A percentile compares a stretch with the other conserved stretches of the same genome.
Conservation (phyloP, 1,140 invertebrate genomes). For the Diorhabda carinulata region DNA sequence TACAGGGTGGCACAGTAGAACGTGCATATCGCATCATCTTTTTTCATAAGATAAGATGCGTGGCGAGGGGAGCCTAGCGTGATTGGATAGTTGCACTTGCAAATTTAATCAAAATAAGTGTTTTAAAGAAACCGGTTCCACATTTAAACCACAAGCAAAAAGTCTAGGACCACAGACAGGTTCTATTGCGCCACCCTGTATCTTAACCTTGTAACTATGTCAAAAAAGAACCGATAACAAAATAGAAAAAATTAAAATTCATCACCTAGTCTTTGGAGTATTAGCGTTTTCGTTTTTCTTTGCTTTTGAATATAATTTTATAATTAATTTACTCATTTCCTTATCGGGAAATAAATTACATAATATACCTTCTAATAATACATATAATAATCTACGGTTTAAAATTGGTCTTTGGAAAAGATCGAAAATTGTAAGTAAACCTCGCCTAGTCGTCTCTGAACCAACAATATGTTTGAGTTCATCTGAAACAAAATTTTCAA, state of each 20-base stretch:
- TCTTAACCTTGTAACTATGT: background rate
- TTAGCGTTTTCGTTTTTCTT: slow-evolving; percentile 19
- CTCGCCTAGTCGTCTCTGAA: slow-evolving; percentile 80
- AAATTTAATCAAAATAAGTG: too few relatives aligned
- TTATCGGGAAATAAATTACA: slow-evolving; percentile 73
- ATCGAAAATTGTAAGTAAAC: slow-evolving; percentile 85
- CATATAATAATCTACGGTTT: slow-evolving; percentile 81
- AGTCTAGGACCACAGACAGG: too few relatives aligned
- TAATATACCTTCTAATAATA: slow-evolving; percentile 80
- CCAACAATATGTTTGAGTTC: slow-evolving; percentile 90
- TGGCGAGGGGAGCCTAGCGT: too few relatives aligned
- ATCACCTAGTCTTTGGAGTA: slow-evolving; percentile 15
- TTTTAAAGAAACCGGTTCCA: too few relatives aligned
- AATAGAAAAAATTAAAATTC: background rate
- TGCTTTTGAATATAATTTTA: slow-evolving; percentile 62
- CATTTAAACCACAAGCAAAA: too few relatives aligned
- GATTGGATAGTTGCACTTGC: too few relatives aligned
- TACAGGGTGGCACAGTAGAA: too few relatives aligned
- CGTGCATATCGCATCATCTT: too few relatives aligned
- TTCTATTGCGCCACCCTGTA: background rate
- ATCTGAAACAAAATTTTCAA: slow-evolving; percentile 58
- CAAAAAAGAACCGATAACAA: background rate
- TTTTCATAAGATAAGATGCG: too few relatives aligned
- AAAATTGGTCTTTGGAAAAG: slow-evolving; percentile 81
- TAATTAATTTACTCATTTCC: slow-evolving; percentile 61